A percentile compares a stretch with the other conserved stretches of the same genome.
Conservation (phyloP, 2,113 vertebrate species). For the Mesocricetus auratus region DNA sequence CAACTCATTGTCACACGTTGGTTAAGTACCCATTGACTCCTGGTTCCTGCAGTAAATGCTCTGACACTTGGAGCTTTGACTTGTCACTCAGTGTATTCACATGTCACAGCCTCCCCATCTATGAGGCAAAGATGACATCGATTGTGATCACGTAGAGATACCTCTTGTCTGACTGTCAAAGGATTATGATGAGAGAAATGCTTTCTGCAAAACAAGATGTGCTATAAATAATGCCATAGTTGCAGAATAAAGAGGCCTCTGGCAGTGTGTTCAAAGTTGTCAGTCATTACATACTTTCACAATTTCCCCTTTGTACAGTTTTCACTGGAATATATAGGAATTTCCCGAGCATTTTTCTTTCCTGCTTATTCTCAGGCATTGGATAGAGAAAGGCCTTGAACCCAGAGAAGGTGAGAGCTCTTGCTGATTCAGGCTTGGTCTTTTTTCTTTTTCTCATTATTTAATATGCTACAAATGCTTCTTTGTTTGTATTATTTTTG, state of each 20-base stretch:
- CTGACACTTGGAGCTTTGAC: conserved; percentile 26
- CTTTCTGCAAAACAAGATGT: conserved; percentile 35
- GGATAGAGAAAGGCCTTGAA: conserved; percentile 4
- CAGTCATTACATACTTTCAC: background rate
- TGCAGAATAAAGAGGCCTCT: background rate
- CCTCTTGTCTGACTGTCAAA: conserved; percentile 8
- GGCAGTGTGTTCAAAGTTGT: background rate
- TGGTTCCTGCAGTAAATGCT: background rate
- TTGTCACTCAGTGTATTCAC: background rate
- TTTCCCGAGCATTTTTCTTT: background rate
- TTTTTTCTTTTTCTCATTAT: background rate
- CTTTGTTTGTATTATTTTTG: conserved; percentile 49
- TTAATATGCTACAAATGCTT: background rate
- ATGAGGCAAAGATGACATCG: background rate
- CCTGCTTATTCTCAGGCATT: background rate
- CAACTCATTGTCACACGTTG: conserved; percentile 25
- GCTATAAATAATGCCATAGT: conserved; percentile 6
- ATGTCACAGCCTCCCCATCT: conserved; percentile 29
- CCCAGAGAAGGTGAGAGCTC: background rate
- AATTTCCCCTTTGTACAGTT: conserved; percentile 31
- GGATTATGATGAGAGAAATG: background rate
- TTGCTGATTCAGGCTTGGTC: conserved; percentile 10
- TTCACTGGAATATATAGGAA: conserved; percentile 11
- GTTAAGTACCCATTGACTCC: conserved; percentile 23
- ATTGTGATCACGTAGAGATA: conserved; percentile 6